Evolutionary conservation across 2,113 vertebrate genomes (phyloP), one percentile per base, ranked within the genome.

Genomic region (Sardina pilchardus): DNA sequence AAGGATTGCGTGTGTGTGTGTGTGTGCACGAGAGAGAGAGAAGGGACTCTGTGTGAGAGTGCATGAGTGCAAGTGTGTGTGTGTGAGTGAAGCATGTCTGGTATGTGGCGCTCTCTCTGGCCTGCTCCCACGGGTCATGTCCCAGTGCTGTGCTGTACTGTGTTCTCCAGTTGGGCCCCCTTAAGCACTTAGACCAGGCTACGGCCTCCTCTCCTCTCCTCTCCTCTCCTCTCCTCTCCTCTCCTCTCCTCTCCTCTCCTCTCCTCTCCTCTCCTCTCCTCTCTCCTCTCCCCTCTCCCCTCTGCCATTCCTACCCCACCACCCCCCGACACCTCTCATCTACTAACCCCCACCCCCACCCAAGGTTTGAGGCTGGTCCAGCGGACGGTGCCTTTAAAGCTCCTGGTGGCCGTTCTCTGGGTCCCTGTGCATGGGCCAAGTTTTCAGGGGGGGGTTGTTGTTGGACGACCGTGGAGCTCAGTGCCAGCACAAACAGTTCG

Each of bases 401-500:
- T n/a, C 7, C 9, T 63, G 59, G 59, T 63, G 21, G n/a, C 7
- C 24, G 50, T 63, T 63, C n/a, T n/a, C 7, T 63, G 59, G 59
- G 19, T n/a, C 59, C n/a, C 9, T 47, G 45, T 45, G 45, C 45
- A 17, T 17, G 21, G 21, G 59, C 59, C 59, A 63, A 63, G 59
- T 63, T 26, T n/a, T 63, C n/a, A 63, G 21, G 59, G 56, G 59
- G 56, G 1, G 24, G 2, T 9, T 63, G 24, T 63, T 44, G 78
- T 86, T 82, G 45, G 36, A n/a, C 17, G 14, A 78, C 5, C 21
- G 19, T 43, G 85, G 6, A 6, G 21, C n/a, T 53, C 59, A 82
- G 53, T 85, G 85, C 83, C 85, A 88, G 85, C 44, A 86, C 82
- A 83, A 63, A 24, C 59, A 63, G 71, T 85, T 47, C 88, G 44